Base-by-base conservation (phyloP, 2,113 vertebrate species). In the Cavia porcellus region DNA sequence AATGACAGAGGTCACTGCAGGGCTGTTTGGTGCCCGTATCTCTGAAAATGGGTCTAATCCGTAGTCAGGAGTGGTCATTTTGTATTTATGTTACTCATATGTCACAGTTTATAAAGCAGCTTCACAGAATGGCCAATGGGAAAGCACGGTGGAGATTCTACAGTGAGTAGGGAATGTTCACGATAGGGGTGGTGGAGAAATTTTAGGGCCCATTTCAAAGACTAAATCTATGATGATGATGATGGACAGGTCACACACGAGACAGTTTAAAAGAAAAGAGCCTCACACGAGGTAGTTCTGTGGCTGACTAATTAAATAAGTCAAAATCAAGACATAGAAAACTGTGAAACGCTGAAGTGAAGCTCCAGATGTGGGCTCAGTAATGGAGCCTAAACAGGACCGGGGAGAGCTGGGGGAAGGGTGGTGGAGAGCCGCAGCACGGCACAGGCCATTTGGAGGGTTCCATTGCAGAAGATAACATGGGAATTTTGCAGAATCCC, bases 11-110 rank as follows among this genome's bases (percentile, higher is more conserved):
- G 2, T 5, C 28, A 88, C 47, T 11, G n/a, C 52, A 30, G 82
- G 45, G 55, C 38, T 2, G 94, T 3, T 61, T 25, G 9, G 61
- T 72, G 7, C 5, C 1, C 7, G 2, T 14, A 28, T 66, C 66
- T 96, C 84, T 77, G 62, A 68, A 66, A 82, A 45, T 2, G 22
- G 1, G 7, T 52, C 11, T 55, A 14, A 9, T 9, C 20, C 35
- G 8, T 1, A 64, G 32, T 19, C n/a, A 12, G 32, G 24, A 3
- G 0, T 1, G 20, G 28, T 10, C 1, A 10, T 22, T 32, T 42
- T 17, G 24, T 25, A 6, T 59, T 47, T 57, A 50, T 62, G 20
- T 38, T 11, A 0, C 59, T n/a, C 19, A 20, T 42, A 9, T 3
- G 13, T 9, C 15, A 19, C 4, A 0, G 2, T 50, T 74, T 79